Evolutionary conservation across 2,797 vertebrate genomes (phyloP).

Genomic region (Enteromius paludinosus): DNA sequence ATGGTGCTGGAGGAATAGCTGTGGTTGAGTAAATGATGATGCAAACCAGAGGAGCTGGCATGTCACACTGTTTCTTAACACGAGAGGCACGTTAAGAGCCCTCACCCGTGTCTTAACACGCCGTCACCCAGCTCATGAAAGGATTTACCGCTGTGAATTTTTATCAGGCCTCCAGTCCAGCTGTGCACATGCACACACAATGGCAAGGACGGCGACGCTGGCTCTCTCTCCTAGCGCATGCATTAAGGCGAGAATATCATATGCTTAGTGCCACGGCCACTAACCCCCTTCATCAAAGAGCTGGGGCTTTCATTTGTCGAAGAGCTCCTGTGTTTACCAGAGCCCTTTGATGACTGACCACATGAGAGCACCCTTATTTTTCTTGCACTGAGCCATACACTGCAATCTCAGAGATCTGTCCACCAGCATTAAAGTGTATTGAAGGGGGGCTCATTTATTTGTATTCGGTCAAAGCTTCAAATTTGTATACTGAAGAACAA

Average conservation of each 20-base stretch:
- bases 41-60: slow-evolving; percentile 30
- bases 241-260: slow-evolving; percentile 37
- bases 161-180: slow-evolving; percentile 64
- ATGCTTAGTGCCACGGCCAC: slow-evolving; percentile 25
- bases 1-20: not conserved
- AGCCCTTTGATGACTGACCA: slow-evolving; percentile 71
- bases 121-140: slow-evolving; percentile 28
- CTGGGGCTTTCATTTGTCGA: slow-evolving; percentile 28
- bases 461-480: slow-evolving; percentile 26
- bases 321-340: slow-evolving; percentile 48
- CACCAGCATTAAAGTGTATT: not conserved
- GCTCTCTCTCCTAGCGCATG: not conserved
- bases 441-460: not conserved
- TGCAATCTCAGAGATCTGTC: slow-evolving; percentile 27
- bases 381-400: slow-evolving; percentile 5
- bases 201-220: slow-evolving; percentile 14
- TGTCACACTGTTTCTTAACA: slow-evolving; percentile 38
- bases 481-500: slow-evolving; percentile 19
- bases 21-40: slow-evolving; percentile 38
- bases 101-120: slow-evolving; percentile 39
- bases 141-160: slow-evolving; percentile 61
- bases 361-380: slow-evolving; percentile 40
- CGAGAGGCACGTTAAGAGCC: slow-evolving; percentile 26
- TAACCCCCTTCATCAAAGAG: slow-evolving; percentile 37
- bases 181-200: slow-evolving; percentile 54